These are phyloP conservation scores for Emys orbicularis DNA, from an alignment of 2,797 vertebrate genomes.

Conservation along the genomic window DNA sequence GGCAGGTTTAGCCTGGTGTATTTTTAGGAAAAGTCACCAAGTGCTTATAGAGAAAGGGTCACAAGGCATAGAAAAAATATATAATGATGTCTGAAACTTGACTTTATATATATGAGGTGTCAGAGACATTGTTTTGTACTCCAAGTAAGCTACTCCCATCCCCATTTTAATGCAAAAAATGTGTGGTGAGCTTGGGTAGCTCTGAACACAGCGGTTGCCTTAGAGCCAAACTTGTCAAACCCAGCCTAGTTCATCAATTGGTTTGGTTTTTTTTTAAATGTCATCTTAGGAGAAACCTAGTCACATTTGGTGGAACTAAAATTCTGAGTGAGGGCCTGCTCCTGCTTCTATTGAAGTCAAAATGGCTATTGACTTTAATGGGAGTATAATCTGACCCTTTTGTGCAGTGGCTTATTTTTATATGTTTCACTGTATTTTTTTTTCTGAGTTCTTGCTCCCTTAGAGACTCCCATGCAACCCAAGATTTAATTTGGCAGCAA, in stretches of 20 bases:
- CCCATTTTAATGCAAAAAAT: background rate
- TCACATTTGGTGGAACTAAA: background rate
- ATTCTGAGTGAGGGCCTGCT: background rate
- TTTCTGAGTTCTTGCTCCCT: background rate
- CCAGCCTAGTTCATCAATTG: background rate
- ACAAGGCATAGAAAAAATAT: too few relatives aligned
- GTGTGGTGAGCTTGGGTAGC: accelerated
- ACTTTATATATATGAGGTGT: too few relatives aligned
- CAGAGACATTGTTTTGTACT: too few relatives aligned
- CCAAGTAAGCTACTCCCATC: too few relatives aligned
- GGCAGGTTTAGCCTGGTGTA: background rate
- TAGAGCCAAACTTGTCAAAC: accelerated
- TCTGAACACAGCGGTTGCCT: background rate
- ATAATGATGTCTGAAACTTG: too few relatives aligned
- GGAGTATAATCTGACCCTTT: background rate
- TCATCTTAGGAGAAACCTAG: background rate
- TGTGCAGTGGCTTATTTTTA: background rate
- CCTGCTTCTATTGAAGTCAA: accelerated
- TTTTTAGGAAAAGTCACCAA: background rate
- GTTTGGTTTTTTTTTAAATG: background rate
- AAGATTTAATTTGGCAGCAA: background rate
- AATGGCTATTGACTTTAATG: background rate
- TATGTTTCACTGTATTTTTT: background rate
- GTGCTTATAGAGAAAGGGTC: too few relatives aligned
- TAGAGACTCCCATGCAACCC: background rate